These are phyloP conservation scores for Gari tellinella DNA, from an alignment of 2,888 invertebrate species.

Conservation along the genomic window DNA sequence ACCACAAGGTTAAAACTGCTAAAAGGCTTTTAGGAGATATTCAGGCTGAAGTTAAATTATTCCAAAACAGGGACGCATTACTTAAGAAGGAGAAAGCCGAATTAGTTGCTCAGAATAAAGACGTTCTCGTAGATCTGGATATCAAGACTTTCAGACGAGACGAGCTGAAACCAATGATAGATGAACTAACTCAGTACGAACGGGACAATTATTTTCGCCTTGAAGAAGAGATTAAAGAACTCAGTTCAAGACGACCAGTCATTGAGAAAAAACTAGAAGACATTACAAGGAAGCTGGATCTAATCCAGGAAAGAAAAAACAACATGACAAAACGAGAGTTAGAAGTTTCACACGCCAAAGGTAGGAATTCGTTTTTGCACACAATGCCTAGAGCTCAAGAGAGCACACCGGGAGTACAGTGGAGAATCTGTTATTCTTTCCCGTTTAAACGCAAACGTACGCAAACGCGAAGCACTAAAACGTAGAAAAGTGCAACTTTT, in stretches of 20 bases:
- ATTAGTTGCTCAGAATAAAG: conserved; percentile 67
- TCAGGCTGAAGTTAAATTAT: conserved; percentile 66
- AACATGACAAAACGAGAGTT: conserved; percentile 53
- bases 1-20: conserved; percentile 69
- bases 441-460: no score
- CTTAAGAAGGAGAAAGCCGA: conserved; percentile 65
- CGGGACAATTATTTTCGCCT: conserved; percentile 47
- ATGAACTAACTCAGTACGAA: conserved; percentile 48
- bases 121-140: conserved; percentile 73
- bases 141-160: conserved; percentile 70
- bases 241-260: conserved; percentile 64
- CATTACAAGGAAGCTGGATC: conserved; percentile 66
- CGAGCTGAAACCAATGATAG: conserved; percentile 43
- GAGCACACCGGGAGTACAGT: no score
- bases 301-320: conserved; percentile 64
- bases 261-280: conserved; percentile 73
- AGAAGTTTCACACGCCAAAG: conserved; percentile 58
- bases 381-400: no score
- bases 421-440: no score
- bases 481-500: no score
- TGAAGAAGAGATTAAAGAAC: conserved; percentile 61
- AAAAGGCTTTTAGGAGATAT: conserved; percentile 64
- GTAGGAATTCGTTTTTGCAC: conserved; percentile 36
- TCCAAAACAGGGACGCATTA: conserved; percentile 63
- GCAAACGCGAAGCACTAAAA: no score